Evolutionary conservation across 2,113 vertebrate genomes (phyloP).

Genomic region (Oncorhynchus tshawytscha): DNA sequence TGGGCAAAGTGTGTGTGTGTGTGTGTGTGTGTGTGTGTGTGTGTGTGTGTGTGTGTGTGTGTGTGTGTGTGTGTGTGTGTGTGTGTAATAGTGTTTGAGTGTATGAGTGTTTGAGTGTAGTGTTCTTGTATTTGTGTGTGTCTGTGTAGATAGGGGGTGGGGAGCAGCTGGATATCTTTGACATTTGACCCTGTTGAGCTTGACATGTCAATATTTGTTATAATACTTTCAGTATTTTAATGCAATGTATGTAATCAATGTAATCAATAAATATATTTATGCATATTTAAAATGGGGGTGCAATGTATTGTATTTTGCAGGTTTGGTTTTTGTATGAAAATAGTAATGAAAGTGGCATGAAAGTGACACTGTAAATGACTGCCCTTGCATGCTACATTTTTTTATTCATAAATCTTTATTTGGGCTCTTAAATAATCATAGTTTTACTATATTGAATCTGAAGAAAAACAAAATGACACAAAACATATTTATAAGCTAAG

Average conservation of each 20-base stretch:
- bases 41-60: constrained; percentile 1
- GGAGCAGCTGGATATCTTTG: no score
- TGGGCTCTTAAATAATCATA: no score
- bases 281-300: neutral
- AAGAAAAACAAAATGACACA: neutral
- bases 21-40: neutral
- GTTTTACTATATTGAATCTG: no score
- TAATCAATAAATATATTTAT: neutral
- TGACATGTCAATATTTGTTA: constrained; percentile 2
- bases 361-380: no score
- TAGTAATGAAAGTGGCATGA: neutral
- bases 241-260: no score
- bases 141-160: no score
- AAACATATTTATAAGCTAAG: neutral
- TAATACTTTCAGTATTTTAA: constrained; percentile 6
- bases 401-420: no score
- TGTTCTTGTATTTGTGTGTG: neutral
- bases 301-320: neutral
- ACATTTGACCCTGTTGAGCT: neutral
- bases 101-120: neutral
- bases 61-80: neutral
- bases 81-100: no score
- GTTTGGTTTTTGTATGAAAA: neutral
- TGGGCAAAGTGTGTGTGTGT: neutral
- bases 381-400: no score